phyloP scores from a whole-genome alignment of 2,797 vertebrate species.

The Macroramphosus scolopax region DNA sequence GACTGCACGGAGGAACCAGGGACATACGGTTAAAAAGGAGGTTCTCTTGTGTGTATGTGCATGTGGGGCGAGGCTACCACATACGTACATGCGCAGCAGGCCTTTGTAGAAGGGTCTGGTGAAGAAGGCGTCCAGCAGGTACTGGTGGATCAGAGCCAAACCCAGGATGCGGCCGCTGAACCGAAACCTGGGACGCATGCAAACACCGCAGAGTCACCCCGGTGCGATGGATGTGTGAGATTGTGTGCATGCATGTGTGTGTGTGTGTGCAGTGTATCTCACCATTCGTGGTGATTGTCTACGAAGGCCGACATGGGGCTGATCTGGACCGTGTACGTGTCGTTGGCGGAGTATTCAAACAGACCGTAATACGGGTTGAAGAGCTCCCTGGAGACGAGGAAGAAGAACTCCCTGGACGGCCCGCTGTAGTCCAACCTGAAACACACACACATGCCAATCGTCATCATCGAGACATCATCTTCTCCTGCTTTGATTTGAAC shows the following conservation, averaged over 20 bases:
- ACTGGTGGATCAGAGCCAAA: constrained; percentile 94
- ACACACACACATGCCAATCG: constrained; percentile 2
- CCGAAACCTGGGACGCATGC: constrained; percentile 83
- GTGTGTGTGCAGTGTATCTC: constrained; percentile 43
- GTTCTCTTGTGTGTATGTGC: neutral
- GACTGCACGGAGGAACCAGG: constrained; percentile 75
- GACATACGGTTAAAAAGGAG: too few relatives aligned
- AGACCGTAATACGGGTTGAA: constrained; percentile 97
- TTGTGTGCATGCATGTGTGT: neutral
- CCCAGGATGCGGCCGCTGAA: constrained; percentile 95
- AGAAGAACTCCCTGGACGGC: constrained; percentile 95
- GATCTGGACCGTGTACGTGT: constrained; percentile 97
- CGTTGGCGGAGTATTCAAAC: constrained; percentile 96
- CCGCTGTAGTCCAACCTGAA: constrained; percentile 93
- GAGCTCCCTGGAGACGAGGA: constrained; percentile 94
- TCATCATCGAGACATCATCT: neutral
- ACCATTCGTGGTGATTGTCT: constrained; percentile 98
- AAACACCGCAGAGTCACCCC: neutral
- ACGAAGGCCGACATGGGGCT: constrained; percentile 98
- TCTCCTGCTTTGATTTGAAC: too few relatives aligned
- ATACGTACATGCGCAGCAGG: constrained; percentile 86
- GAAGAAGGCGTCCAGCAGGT: constrained; percentile 95
- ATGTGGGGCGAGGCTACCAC: neutral
- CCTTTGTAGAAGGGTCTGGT: constrained; percentile 94
- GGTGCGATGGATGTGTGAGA: neutral